A percentile compares a stretch with the other conserved stretches of the same genome.
These are phyloP conservation scores for Drosophila parthenogenetica DNA, from an alignment of 2,888 invertebrate genomes.

Conservation along the genomic window DNA sequence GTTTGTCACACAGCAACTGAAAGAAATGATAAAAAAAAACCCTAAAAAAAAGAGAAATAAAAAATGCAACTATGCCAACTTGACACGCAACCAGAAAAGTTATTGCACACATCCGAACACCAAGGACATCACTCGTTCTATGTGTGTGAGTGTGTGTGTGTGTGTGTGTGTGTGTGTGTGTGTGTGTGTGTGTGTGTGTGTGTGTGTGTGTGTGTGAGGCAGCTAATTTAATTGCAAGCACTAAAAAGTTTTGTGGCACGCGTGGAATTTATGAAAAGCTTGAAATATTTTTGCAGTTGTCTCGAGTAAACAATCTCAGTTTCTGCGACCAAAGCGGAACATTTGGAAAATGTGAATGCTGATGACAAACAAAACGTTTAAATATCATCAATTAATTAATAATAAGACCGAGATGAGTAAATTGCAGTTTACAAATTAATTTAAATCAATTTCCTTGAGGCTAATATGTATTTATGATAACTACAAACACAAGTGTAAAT, in stretches of 20 bases:
- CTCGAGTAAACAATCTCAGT: conserved; percentile 41
- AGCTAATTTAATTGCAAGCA: conserved; percentile 71
- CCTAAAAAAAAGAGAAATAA: conserved; percentile 19
- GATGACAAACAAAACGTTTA: conserved; percentile 15
- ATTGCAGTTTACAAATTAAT: conserved; percentile 1
- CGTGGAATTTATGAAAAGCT: conserved; percentile 60
- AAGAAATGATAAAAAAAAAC: conserved; percentile 8
- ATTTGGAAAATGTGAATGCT: neutral
- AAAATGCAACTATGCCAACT: conserved; percentile 43
- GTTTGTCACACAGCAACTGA: conserved; percentile 27
- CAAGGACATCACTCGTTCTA: conserved; percentile 4
- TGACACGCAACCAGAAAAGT: conserved; percentile 49
- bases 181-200: neutral
- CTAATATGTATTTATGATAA: conserved; percentile 4
- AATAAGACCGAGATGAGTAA: conserved; percentile 1
- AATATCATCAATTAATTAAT: conserved; percentile 32
- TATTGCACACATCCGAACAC: conserved; percentile 22
- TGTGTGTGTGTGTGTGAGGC: conserved; percentile 28
- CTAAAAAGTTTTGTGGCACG: conserved; percentile 66
- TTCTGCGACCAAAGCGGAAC: conserved; percentile 22
- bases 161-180: conserved; percentile 25
- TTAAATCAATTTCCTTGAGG: conserved; percentile 8
- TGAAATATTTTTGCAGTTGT: conserved; percentile 31
- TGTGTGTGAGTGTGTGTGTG: conserved; percentile 5
- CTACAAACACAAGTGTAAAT: neutral